Conservation (phyloP, 2,888 invertebrate species). For the Tuta absoluta region DNA sequence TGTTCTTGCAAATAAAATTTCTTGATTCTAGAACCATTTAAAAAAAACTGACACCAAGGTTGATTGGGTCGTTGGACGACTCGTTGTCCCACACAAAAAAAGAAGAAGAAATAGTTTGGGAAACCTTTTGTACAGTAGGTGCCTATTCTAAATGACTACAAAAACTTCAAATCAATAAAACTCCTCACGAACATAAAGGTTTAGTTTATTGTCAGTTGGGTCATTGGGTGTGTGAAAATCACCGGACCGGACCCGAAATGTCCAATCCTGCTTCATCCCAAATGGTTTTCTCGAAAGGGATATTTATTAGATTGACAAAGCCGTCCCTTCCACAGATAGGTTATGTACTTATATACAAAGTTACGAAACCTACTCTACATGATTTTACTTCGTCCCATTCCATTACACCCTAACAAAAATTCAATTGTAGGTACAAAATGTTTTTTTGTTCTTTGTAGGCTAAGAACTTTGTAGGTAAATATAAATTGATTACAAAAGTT, state of each 20-base stretch:
- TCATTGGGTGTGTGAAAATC: constrained; percentile 13
- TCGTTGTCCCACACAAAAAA: too few relatives aligned
- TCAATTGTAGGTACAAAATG: too few relatives aligned
- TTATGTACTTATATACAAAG: constrained; percentile 25
- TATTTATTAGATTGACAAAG: constrained; percentile 71
- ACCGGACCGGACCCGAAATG: background rate
- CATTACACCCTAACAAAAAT: too few relatives aligned
- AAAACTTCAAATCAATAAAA: background rate
- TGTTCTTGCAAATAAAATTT: too few relatives aligned
- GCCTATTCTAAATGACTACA: background rate
- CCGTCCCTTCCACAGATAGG: constrained; percentile 42
- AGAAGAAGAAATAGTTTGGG: too few relatives aligned
- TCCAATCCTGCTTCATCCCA: constrained; percentile 32
- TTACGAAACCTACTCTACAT: background rate
- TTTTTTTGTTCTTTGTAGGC: too few relatives aligned
- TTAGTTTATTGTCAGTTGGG: background rate
- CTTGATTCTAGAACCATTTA: too few relatives aligned
- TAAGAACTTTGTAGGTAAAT: too few relatives aligned
- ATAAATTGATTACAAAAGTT: too few relatives aligned
- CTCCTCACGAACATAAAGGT: background rate
- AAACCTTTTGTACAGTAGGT: too few relatives aligned
- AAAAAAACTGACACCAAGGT: too few relatives aligned
- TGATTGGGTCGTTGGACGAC: too few relatives aligned
- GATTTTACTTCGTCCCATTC: background rate
- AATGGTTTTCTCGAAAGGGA: constrained; percentile 69